These are phyloP conservation scores for Galleria mellonella DNA, from an alignment of 1,140 invertebrate genomes.

Conservation along the genomic window DNA sequence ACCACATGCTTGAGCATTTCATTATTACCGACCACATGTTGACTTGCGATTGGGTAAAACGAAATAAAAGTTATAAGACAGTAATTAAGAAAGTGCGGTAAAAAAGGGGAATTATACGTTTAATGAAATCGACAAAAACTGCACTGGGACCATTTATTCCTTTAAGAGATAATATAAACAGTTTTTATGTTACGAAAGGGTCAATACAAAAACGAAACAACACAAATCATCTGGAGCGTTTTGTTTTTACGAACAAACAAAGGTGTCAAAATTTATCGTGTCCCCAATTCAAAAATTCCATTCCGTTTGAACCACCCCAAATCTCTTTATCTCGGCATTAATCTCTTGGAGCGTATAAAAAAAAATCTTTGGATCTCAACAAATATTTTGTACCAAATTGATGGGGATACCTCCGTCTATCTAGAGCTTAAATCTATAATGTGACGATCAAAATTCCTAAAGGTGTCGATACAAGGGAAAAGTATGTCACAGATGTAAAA, in stretches of 20 bases:
- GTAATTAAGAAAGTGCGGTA: too few species aligned
- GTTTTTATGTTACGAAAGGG: not conserved
- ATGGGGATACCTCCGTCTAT: constrained; percentile 59
- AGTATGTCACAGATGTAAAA: constrained; percentile 41
- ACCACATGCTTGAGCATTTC: too few species aligned
- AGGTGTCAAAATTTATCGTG: constrained; percentile 66
- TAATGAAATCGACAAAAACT: too few species aligned
- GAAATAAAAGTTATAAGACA: too few species aligned
- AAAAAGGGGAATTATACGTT: too few species aligned
- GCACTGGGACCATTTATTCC: too few species aligned
- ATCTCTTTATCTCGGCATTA: constrained; percentile 67
- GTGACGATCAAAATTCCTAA: constrained; percentile 66
- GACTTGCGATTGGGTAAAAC: too few species aligned
- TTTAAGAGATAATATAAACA: too few species aligned
- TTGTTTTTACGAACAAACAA: constrained; percentile 21
- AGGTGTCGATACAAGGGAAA: constrained; percentile 66
- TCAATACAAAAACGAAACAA: constrained; percentile 1
- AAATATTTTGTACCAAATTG: constrained; percentile 71
- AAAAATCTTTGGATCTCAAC: constrained; percentile 62
- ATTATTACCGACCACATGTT: too few species aligned
- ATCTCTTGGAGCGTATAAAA: constrained; percentile 70
- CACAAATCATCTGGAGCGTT: constrained; percentile 11
- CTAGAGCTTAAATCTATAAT: constrained; percentile 45
- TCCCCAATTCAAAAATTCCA: constrained; percentile 50
- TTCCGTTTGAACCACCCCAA: constrained; percentile 42